A percentile compares a stretch with the other conserved stretches of the same genome.
Conservation (phyloP, 1,140 invertebrate species). For the Trypoxylus dichotomus region DNA sequence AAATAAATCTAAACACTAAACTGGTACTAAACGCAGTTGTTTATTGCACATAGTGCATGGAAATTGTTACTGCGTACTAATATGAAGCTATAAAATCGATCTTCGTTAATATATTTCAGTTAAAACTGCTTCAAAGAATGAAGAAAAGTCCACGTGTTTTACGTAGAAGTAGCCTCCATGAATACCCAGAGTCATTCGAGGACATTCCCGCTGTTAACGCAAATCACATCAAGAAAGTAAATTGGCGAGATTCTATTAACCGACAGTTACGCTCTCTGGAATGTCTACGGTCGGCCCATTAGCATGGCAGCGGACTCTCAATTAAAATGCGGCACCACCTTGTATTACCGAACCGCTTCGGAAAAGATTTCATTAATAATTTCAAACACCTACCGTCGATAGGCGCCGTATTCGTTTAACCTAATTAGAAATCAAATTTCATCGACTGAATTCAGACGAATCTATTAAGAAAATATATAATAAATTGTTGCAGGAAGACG, state of each 20-base stretch:
- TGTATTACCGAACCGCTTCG: neutral
- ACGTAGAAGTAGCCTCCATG: no score
- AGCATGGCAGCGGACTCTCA: neutral
- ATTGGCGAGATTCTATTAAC: constrained; percentile 10
- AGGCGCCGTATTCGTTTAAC: neutral
- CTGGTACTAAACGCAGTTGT: no score
- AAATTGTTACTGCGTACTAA: no score
- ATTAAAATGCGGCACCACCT: constrained; percentile 9
- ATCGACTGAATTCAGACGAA: no score
- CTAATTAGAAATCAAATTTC: constrained; percentile 1
- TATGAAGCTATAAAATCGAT: neutral
- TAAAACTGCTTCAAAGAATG: no score
- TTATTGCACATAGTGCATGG: no score
- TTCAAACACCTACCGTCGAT: neutral
- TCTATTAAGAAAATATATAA: no score
- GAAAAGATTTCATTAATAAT: neutral
- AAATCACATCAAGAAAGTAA: constrained; percentile 20
- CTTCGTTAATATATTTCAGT: neutral
- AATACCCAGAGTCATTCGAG: no score
- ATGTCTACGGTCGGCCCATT: neutral
- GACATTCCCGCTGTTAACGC: neutral
- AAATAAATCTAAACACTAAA: no score
- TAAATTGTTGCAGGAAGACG: no score
- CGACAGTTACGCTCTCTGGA: neutral
- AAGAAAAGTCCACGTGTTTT: no score